Conservation (phyloP, 2,113 vertebrate species). For the Pluvianellus socialis region DNA sequence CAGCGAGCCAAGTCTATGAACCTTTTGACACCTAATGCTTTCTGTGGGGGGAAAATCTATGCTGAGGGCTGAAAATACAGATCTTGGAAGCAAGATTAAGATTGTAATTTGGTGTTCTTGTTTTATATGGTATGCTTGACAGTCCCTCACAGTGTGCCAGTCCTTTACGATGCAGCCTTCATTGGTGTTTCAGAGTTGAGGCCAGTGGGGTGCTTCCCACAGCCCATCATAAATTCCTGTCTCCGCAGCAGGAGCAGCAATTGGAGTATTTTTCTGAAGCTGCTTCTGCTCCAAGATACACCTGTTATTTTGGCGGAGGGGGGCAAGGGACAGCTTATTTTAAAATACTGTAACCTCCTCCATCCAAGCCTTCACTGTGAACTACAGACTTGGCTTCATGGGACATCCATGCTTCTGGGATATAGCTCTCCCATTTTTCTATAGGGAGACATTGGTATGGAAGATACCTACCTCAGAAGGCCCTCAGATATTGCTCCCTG, state of each 20-base stretch:
- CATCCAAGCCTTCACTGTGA: background rate
- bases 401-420: background rate
- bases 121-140: constrained; percentile 10
- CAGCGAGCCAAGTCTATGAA: constrained; percentile 45
- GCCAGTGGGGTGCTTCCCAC: background rate
- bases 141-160: background rate
- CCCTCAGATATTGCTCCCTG: background rate
- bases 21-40: constrained; percentile 56
- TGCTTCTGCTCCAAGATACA: background rate
- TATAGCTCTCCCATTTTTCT: background rate
- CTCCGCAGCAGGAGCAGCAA: constrained; percentile 7
- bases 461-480: background rate
- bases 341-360: background rate
- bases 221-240: constrained; percentile 34
- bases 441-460: background rate
- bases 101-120: constrained; percentile 2
- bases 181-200: background rate
- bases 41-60: background rate
- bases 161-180: background rate
- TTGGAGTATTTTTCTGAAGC: constrained; percentile 38
- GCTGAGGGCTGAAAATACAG: constrained; percentile 10
- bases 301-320: background rate
- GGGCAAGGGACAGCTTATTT: background rate
- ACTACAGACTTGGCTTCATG: background rate
- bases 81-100: constrained; percentile 20